phyloP scores from a whole-genome alignment of 2,797 vertebrate genomes.

The Muscicapa comitata region DNA sequence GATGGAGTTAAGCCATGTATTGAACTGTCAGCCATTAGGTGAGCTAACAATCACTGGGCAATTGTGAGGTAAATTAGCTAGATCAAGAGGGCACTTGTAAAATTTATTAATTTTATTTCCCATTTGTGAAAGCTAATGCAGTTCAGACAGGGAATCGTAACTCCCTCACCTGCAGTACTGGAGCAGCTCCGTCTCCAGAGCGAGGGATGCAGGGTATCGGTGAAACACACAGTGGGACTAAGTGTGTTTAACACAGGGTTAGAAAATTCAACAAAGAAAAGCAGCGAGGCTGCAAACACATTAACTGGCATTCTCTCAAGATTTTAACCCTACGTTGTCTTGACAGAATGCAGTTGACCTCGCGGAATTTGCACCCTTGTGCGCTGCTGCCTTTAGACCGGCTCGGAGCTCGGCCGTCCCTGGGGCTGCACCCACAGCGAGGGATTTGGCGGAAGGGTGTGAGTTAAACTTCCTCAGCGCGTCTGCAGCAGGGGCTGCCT shows the following conservation, averaged over 20 bases:
- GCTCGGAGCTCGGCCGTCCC: not conserved
- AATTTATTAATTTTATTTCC: slow-evolving; percentile 17
- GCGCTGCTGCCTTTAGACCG: not conserved
- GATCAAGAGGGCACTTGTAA: slow-evolving; percentile 29
- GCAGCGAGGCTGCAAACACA: not conserved
- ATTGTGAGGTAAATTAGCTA: not conserved
- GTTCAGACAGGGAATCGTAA: not conserved
- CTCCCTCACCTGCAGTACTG: not conserved
- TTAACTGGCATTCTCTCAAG: not conserved
- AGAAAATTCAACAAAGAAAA: not conserved
- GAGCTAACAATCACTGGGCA: not conserved
- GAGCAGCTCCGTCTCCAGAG: not conserved
- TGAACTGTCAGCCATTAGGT: not conserved
- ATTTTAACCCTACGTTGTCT: not conserved
- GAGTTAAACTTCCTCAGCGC: not conserved
- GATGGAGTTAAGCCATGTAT: not conserved
- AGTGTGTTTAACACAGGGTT: not conserved
- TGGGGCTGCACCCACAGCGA: not conserved
- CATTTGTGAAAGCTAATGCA: not conserved
- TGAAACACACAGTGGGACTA: not conserved
- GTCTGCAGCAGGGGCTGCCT: not conserved
- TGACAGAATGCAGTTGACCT: not conserved
- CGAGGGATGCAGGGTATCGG: not conserved
- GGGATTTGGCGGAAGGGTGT: not conserved
- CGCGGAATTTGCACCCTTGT: not conserved